Evolutionary conservation across 1,140 invertebrate species (phyloP), one percentile per base, ranked within the genome.

Genomic region (Camponotus floridanus): DNA sequence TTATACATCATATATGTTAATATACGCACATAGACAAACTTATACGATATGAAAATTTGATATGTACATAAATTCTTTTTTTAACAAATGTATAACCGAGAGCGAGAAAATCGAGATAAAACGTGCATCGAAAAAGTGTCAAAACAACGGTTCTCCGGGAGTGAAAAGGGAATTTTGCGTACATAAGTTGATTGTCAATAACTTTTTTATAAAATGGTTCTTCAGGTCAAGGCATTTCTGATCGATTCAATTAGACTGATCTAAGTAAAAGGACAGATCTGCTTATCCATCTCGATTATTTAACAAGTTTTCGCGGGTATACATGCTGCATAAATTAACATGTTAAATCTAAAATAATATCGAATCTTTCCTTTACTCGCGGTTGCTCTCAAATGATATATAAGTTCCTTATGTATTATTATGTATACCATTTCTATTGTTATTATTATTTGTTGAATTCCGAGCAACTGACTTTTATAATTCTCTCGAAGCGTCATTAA

Each of bases 281-380:
- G 21, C 15, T 48, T 64, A 42, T 59, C 18, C 26, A 51, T 45
- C 84, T 80, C 45, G 55, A 71, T 80, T 68, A 67, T 57, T 62
- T 21, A 62, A 21, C 9, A 31, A 3, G 3, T 55, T 76, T 59
- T 31, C 26, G 9, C 33, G 57, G 59, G 48, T 26, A 26, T 26
- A 26, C 26, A 26, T 57, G 51, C 73, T 31, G 42, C 36, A 7
- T 39, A 67, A 84, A 78, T 73, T 71, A 78, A 65, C 21, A 0
- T 36, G 18, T 31, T 61, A 9, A n/a, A 55, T 15, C 0, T 7
- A 33, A n/a, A 9, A 73, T 57, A 36, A 8, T 2, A 8, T 57
- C 3, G 4, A 73, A n/a, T 61, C 2, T 8, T 42, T 42, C 3
- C 0, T 62, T 39, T 51, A 6, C 8, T 51, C 26, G 7, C 13